Evolutionary conservation across 2,797 vertebrate genomes (phyloP), one percentile per base, ranked within the genome.

Genomic region (Telmatherina bonti): DNA sequence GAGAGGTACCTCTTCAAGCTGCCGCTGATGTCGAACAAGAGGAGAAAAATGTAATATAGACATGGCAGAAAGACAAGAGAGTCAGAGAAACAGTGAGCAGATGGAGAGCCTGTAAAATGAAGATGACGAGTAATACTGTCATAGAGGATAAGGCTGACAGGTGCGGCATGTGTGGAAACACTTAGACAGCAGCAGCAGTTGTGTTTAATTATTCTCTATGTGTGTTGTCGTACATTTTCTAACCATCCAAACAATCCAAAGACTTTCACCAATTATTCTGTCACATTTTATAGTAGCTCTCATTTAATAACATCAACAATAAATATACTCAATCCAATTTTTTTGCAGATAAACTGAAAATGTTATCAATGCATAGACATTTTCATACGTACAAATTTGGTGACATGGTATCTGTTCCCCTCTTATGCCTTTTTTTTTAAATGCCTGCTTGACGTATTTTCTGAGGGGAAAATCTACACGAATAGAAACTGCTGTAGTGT

Each of bases 161-260:
- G 41, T 43, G 26, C 51, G 67, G 71, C 77, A 76, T 62, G 76
- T 81, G 74, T 79, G 85, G 72, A 78, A 78, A 76, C 84, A 77
- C 73, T 76, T 70, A 27, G 64, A 65, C 67, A 79, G 29, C 70
- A 79, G 82, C 74, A 74, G 85, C 80, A 82, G 60, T 79, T 56
- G 65, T 84, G 69, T 74, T 87, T 84, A 70, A 85, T 89, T 85
- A 54, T 81, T 85, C 7, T 74, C 60, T 88, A 62, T 54, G 33
- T 64, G 61, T 24, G 29, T 29, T 24, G 51, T 70, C 55, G 54
- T 67, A 76, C 62, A 72, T 82, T 84, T 79, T 66, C 20, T 56
- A 31, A 31, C 31, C 15, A n/a, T n/a, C n/a, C n/a, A 22, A 35
- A 43, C 49, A 49, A 56, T 38, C 55, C 61, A 62, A 41, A 77